A percentile compares a stretch with the other conserved stretches of the same genome.
phyloP scores from a whole-genome alignment of 2,797 vertebrate species.

The Bryconaethiops microstoma region DNA sequence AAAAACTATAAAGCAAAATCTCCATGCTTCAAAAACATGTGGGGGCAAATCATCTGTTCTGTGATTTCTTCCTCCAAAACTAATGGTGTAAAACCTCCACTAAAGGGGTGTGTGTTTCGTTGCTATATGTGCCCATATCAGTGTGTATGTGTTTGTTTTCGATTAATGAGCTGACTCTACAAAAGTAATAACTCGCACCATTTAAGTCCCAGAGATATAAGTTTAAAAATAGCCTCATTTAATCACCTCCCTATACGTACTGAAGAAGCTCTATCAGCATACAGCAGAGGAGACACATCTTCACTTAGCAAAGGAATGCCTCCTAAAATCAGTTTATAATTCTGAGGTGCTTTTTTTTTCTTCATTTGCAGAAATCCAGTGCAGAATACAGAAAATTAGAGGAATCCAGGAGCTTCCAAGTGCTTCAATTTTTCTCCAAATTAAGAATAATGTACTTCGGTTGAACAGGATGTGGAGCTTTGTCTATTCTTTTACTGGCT shows the following conservation, averaged over 20 bases:
- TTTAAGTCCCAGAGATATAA: slow-evolving; percentile 22
- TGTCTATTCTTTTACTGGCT: neutral
- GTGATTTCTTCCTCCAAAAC: slow-evolving; percentile 42
- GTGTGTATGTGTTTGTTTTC: neutral
- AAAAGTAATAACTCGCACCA: slow-evolving; percentile 24
- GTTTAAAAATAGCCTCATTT: slow-evolving; percentile 18
- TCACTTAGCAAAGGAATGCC: neutral
- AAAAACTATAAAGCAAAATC: slow-evolving; percentile 41
- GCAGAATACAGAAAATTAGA: neutral
- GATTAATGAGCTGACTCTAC: slow-evolving; percentile 24
- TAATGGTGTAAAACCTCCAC: slow-evolving; percentile 40
- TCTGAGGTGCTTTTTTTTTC: neutral
- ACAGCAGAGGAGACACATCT: slow-evolving; percentile 21
- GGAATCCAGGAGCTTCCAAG: neutral
- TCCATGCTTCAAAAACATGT: slow-evolving; percentile 79
- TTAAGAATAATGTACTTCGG: neutral
- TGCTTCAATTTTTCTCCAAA: neutral
- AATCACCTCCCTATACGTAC: slow-evolving; percentile 26
- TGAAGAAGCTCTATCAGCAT: slow-evolving; percentile 7
- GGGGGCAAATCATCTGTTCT: slow-evolving; percentile 63
- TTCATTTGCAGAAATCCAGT: slow-evolving; percentile 2
- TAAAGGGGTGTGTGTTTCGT: slow-evolving; percentile 37
- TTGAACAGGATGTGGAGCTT: slow-evolving; percentile 10
- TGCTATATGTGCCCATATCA: slow-evolving; percentile 44
- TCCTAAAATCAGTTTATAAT: neutral